These are phyloP conservation scores for Acanthosoma haemorrhoidale DNA, from an alignment of 2,888 invertebrate genomes.

Conservation along the genomic window DNA sequence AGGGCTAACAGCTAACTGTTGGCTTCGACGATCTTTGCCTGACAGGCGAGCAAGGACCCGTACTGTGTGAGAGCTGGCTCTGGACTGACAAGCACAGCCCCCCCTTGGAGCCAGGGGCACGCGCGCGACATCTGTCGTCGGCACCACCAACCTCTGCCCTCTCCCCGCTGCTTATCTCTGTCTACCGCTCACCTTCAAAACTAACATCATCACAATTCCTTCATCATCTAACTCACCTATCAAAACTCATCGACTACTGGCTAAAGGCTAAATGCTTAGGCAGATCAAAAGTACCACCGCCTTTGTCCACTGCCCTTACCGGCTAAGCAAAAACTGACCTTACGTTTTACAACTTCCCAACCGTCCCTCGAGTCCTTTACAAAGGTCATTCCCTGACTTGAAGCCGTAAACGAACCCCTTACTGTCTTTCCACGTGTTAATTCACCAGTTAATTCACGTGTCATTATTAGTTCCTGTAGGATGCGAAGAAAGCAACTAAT, in stretches of 20 bases:
- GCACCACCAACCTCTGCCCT: slow-evolving; percentile 38
- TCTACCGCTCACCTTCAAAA: slow-evolving; percentile 11
- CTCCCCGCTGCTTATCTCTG: slow-evolving; percentile 45
- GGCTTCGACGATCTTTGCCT: slow-evolving; percentile 29
- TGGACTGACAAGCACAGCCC: slow-evolving; percentile 28
- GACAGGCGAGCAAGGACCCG: slow-evolving; percentile 35
- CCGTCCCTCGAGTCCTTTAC: not conserved
- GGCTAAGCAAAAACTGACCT: slow-evolving; percentile 20
- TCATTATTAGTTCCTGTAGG: too few species aligned
- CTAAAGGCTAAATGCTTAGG: too few species aligned
- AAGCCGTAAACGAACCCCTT: not conserved
- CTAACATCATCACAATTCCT: too few species aligned
- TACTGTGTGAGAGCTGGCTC: not conserved
- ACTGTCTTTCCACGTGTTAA: not conserved
- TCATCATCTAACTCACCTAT: not conserved
- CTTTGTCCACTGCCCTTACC: not conserved
- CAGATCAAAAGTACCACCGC: too few species aligned
- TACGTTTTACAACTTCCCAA: not conserved
- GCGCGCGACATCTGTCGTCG: slow-evolving; percentile 54
- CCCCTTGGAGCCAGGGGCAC: slow-evolving; percentile 35
- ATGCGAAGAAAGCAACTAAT: too few species aligned
- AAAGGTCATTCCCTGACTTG: not conserved
- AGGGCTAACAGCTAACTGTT: too few species aligned
- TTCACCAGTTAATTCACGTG: too few species aligned
- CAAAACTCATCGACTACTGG: not conserved